Percentiles rank a stretch among this genome's conserved stretches.
phyloP scores from a whole-genome alignment of 2,888 invertebrate species.

The Trilocha varians region DNA sequence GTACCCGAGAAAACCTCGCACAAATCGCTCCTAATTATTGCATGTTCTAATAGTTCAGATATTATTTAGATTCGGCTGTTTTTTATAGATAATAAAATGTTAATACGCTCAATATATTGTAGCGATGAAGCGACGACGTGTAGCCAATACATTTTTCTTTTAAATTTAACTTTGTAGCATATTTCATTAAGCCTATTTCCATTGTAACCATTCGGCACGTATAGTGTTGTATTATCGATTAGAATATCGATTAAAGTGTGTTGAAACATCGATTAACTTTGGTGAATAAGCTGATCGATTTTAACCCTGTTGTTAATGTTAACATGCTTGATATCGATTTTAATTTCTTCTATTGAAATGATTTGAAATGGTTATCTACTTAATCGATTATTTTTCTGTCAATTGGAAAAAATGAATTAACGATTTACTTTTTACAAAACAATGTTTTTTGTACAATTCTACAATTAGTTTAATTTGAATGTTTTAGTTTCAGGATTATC shows the following conservation, averaged over 20 bases:
- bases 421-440: too few species aligned
- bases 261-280: too few species aligned
- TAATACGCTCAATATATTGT: background rate
- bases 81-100: background rate
- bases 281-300: background rate
- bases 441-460: too few species aligned
- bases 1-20: too few species aligned
- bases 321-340: too few species aligned
- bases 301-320: background rate
- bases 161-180: conserved; percentile 41
- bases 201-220: conserved; percentile 36
- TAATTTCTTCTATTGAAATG: too few species aligned
- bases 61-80: background rate
- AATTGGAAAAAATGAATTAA: too few species aligned
- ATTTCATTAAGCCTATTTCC: conserved; percentile 50
- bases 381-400: too few species aligned
- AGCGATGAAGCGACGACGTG: conserved; percentile 22
- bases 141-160: conserved; percentile 30
- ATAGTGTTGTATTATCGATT: conserved; percentile 10
- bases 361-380: too few species aligned
- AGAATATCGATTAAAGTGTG: background rate
- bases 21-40: too few species aligned
- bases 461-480: too few species aligned
- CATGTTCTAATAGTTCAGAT: background rate
- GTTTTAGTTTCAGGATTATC: too few species aligned